A percentile compares a stretch with the other conserved stretches of the same genome.
Evolutionary conservation across 1,140 invertebrate genomes (phyloP).

Genomic region (Vollenhovia emeryi): DNA sequence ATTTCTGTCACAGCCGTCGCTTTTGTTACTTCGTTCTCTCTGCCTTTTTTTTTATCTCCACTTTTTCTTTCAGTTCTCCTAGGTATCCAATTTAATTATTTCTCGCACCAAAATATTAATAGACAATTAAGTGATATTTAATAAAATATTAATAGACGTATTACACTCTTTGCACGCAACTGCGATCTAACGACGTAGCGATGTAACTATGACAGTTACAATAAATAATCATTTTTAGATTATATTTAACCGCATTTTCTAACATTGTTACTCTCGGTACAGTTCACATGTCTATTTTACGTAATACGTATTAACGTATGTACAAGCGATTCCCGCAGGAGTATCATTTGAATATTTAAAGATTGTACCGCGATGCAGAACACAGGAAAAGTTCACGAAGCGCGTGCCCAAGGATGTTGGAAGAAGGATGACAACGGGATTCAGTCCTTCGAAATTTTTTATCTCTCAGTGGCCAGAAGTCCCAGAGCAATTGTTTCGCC

Average conservation of each 20-base stretch:
- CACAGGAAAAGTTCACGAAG: conserved; percentile 22
- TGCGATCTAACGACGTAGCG: no score
- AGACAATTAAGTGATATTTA: neutral
- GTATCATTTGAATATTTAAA: conserved; percentile 79
- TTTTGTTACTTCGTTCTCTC: neutral
- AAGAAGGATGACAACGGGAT: conserved; percentile 50
- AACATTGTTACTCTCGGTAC: neutral
- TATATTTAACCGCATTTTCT: neutral
- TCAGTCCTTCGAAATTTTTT: conserved; percentile 70
- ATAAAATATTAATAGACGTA: neutral
- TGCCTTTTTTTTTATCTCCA: neutral
- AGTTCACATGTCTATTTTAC: neutral
- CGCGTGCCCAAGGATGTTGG: conserved; percentile 41
- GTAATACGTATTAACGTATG: conserved; percentile 30
- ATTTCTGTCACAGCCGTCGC: neutral
- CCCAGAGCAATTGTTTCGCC: conserved; percentile 71
- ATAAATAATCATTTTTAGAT: neutral
- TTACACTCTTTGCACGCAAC: neutral
- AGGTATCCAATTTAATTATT: neutral
- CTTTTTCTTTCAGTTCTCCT: neutral
- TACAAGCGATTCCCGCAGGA: conserved; percentile 39
- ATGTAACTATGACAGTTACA: neutral
- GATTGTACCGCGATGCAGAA: conserved; percentile 40
- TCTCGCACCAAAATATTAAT: neutral
- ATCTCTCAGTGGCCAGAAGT: conserved; percentile 56